phyloP scores from a whole-genome alignment of 2,888 invertebrate species.

The Mongoloraphidia duomilia region DNA sequence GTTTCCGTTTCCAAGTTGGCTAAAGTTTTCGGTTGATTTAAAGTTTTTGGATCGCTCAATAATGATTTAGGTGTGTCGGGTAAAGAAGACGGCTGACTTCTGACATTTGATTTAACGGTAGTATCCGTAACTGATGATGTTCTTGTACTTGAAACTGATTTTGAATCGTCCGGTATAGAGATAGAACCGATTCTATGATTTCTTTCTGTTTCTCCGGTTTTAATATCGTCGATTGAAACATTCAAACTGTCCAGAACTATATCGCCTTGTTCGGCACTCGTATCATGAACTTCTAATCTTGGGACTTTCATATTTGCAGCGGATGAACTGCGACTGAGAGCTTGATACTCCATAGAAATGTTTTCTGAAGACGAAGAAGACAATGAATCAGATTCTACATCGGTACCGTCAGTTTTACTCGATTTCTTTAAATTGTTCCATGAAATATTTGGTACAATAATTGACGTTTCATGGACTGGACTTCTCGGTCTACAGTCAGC shows the following conservation, averaged over 20 bases:
- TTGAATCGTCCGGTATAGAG: conserved; percentile 18
- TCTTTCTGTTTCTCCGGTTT: conserved; percentile 7
- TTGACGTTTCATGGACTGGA: conserved; percentile 47
- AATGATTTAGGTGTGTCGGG: not conserved
- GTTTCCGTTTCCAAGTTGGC: conserved; percentile 21
- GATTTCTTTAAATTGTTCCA: conserved; percentile 35
- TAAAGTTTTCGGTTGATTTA: conserved; percentile 29
- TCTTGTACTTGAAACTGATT: conserved; percentile 19
- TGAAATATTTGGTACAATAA: conserved; percentile 46
- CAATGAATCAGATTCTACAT: conserved; percentile 46
- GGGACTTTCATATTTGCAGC: conserved; percentile 28
- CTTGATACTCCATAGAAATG: conserved; percentile 8
- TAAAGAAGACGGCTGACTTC: no score
- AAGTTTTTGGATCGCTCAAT: conserved; percentile 25
- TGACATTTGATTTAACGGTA: no score
- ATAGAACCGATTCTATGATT: conserved; percentile 6
- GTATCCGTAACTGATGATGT: no score
- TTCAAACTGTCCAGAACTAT: conserved; percentile 19
- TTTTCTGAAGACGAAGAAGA: conserved; percentile 30
- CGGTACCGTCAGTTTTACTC: conserved; percentile 26
- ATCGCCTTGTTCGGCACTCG: conserved; percentile 41
- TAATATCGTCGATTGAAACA: conserved; percentile 7
- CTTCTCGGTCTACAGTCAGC: conserved; percentile 34
- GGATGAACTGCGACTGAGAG: conserved; percentile 9
- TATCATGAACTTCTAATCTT: conserved; percentile 57